Evolutionary conservation across 2,888 invertebrate genomes (phyloP), one percentile per base, ranked within the genome.

Genomic region (Pilophorus perplexus): DNA sequence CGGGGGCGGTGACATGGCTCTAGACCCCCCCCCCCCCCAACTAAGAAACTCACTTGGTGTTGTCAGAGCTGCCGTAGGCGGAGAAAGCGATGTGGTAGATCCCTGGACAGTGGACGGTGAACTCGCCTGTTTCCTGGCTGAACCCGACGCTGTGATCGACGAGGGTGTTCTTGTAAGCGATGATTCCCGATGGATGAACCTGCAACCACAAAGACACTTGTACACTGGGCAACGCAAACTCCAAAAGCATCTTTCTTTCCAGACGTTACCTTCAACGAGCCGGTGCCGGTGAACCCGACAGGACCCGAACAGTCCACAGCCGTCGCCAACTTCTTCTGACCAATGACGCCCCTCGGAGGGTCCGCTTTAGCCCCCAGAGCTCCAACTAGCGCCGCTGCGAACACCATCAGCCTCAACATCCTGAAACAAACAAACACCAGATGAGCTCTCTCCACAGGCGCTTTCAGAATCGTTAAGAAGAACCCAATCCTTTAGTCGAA

Each of bases 71-170:
- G 73, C 74, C 69, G 74, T 75, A 55, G 70, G 77, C 79, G 25
- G 78, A 75, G 72, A 79, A 79, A 38, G 78, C 77, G 72, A 80
- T 77, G 70, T 78, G 79, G 71, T 80, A 80, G 38, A 79, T 74
- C 37, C 79, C 80, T 3, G 80, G 78, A 70, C 79, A 80, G 69
- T 78, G 77, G 8, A 77, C 77, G 37, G 78, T 79, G 73, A 80
- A 80, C 50, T 77, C 77, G 25, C 79, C 79, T 3, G 77, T 77
- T 66, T 77, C 75, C 2, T 76, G 74, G 57, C 75, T 75, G 73
- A 79, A 80, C 38, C 79, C 79, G 65, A 79, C 78, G 54, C 78
- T 78, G 70, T 77, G 76, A 73, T 80, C 77, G 22, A 78, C 75
- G 64, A 78, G 72, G 1, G 77, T 76, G 27, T 59, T 70, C 40